Conservation (phyloP, 2,888 invertebrate genomes). For the Octonoba sinensis region DNA sequence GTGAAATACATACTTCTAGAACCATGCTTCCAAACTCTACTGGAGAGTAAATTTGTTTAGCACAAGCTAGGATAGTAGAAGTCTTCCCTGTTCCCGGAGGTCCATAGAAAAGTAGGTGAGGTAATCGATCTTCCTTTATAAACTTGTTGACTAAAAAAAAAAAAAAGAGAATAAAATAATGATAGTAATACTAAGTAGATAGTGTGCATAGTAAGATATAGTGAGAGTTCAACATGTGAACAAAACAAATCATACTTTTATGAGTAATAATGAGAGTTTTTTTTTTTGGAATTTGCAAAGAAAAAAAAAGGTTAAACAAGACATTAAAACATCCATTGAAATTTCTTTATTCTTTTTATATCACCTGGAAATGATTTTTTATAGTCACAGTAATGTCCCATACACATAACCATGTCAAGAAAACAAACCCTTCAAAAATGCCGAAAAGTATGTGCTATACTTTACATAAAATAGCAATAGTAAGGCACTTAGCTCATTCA, state of each 20-base stretch:
- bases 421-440: too few relatives aligned
- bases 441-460: too few relatives aligned
- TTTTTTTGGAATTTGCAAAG: too few relatives aligned
- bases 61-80: slow-evolving; percentile 96
- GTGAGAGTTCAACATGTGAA: slow-evolving; percentile 10
- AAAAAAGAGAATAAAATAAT: slow-evolving; percentile 24
- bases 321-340: too few relatives aligned
- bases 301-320: too few relatives aligned
- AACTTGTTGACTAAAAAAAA: slow-evolving; percentile 82
- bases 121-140: slow-evolving; percentile 90
- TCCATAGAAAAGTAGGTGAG: slow-evolving; percentile 96
- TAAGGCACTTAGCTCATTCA: too few relatives aligned
- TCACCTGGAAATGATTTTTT: too few relatives aligned
- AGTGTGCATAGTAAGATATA: slow-evolving; percentile 17
- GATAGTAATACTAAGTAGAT: slow-evolving; percentile 5
- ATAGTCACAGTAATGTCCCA: too few relatives aligned
- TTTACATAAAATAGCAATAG: too few relatives aligned
- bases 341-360: too few relatives aligned
- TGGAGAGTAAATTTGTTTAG: slow-evolving; percentile 89
- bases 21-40: slow-evolving; percentile 95
- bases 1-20: slow-evolving; percentile 71
- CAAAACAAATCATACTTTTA: too few relatives aligned
- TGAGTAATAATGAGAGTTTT: not conserved
- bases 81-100: slow-evolving; percentile 99
- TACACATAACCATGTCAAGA: too few relatives aligned